A percentile compares a stretch with the other conserved stretches of the same genome.
These are phyloP conservation scores for Julus scanicus DNA, from an alignment of 2,888 invertebrate genomes.

Conservation along the genomic window DNA sequence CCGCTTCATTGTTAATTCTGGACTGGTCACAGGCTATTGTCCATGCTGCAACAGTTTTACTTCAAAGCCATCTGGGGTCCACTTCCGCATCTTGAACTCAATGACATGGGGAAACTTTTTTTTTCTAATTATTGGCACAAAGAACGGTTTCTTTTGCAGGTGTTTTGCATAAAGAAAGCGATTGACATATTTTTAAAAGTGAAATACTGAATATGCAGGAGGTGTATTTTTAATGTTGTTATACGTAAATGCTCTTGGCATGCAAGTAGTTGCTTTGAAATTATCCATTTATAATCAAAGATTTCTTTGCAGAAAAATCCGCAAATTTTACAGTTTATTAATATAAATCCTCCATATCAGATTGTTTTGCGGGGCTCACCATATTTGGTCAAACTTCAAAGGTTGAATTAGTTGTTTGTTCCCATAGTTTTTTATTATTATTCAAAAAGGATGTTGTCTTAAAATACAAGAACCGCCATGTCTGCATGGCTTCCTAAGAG, in stretches of 20 bases:
- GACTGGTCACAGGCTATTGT: not conserved
- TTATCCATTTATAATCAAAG: not conserved
- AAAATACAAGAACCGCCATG: too few species aligned
- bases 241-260: not conserved
- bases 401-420: too few species aligned
- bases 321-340: too few species aligned
- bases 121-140: not conserved
- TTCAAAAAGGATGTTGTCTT: too few species aligned
- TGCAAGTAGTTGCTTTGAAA: not conserved
- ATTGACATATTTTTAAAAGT: conserved; percentile 9
- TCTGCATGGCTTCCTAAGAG: too few species aligned
- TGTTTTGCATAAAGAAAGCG: not conserved
- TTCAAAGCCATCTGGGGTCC: not conserved
- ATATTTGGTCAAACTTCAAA: too few species aligned
- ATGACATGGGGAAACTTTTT: not conserved
- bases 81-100: not conserved
- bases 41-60: not conserved
- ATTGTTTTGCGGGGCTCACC: too few species aligned
- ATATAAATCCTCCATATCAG: too few species aligned
- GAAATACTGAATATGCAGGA: not conserved
- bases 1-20: not conserved
- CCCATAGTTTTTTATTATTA: too few species aligned
- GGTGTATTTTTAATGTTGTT: not conserved
- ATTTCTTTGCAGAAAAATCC: not conserved
- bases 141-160: not conserved